phyloP scores from a whole-genome alignment of 2,888 invertebrate genomes.

The Acanthosepion pharaonis region DNA sequence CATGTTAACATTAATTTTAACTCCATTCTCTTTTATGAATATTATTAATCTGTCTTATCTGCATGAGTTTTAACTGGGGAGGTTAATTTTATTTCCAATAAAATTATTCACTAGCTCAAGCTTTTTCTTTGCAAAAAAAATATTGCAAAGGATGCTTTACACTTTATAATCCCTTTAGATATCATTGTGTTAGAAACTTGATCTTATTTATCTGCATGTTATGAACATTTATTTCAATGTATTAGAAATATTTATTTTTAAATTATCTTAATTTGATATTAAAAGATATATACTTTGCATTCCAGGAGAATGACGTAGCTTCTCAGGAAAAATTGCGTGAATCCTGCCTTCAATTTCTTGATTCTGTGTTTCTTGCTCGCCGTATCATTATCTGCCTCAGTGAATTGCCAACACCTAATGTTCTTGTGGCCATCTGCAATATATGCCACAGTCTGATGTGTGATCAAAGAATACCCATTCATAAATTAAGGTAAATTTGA shows the following conservation, averaged over 20 bases:
- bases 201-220: too few species aligned
- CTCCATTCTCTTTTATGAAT: too few species aligned
- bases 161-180: too few species aligned
- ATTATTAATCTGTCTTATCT: too few species aligned
- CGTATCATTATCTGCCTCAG: conserved; percentile 77
- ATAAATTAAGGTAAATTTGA: conserved; percentile 84
- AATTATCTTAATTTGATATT: not conserved
- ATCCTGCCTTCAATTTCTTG: conserved; percentile 81
- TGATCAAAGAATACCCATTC: conserved; percentile 86
- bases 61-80: too few species aligned
- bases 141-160: too few species aligned
- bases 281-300: not conserved
- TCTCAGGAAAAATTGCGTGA: conserved; percentile 66
- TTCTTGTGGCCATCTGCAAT: conserved; percentile 82
- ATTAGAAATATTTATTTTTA: not conserved
- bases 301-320: conserved; percentile 6
- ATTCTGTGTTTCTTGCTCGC: conserved; percentile 80
- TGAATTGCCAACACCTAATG: conserved; percentile 74
- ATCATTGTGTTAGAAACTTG: too few species aligned
- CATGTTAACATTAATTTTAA: not conserved
- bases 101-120: too few species aligned
- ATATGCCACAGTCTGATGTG: conserved; percentile 89
- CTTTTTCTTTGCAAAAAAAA: too few species aligned
- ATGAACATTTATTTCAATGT: too few species aligned
- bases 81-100: too few species aligned